These are phyloP conservation scores for Micropterix aruncella DNA, from an alignment of 2,888 invertebrate species.

Conservation along the genomic window DNA sequence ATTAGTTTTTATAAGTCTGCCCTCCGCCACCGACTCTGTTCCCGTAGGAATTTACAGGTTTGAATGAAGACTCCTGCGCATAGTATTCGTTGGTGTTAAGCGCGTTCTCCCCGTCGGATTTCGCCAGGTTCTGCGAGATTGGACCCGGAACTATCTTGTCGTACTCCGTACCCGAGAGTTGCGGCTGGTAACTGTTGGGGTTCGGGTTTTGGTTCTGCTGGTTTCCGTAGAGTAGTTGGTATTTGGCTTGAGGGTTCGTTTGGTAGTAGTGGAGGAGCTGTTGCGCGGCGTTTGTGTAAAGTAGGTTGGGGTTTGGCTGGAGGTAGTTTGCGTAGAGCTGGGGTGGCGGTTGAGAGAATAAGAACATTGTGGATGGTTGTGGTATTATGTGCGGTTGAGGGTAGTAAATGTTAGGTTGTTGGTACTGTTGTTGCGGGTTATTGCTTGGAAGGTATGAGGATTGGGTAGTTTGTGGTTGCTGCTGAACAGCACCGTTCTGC, in stretches of 20 bases:
- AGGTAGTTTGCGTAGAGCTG: constrained; percentile 24
- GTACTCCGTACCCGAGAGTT: constrained; percentile 18
- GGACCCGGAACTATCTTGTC: constrained; percentile 21
- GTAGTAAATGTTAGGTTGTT: constrained; percentile 18
- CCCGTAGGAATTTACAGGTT: constrained; percentile 9
- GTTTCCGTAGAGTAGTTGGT: constrained; percentile 19
- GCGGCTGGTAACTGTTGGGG: constrained; percentile 7
- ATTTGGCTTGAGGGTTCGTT: constrained; percentile 24
- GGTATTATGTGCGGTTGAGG: constrained; percentile 19
- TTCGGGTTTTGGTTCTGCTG: constrained; percentile 14
- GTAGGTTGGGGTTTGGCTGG: constrained; percentile 13
- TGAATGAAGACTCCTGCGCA: constrained; percentile 15
- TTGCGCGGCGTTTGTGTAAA: constrained; percentile 21
- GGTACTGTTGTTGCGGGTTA: neutral
- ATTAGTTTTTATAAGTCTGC: constrained; percentile 7
- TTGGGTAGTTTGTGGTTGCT: neutral
- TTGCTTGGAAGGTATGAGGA: neutral
- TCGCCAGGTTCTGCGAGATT: constrained; percentile 20
- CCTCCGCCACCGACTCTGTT: constrained; percentile 3
- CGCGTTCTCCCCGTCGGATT: constrained; percentile 24
- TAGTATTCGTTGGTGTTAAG: constrained; percentile 21
- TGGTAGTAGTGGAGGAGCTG: constrained; percentile 30
- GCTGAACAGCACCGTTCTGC: neutral
- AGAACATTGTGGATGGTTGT: constrained; percentile 26
- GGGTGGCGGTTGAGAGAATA: constrained; percentile 26